Base-by-base conservation (phyloP, 2,888 invertebrate genomes). In the Drosophila putrida region DNA sequence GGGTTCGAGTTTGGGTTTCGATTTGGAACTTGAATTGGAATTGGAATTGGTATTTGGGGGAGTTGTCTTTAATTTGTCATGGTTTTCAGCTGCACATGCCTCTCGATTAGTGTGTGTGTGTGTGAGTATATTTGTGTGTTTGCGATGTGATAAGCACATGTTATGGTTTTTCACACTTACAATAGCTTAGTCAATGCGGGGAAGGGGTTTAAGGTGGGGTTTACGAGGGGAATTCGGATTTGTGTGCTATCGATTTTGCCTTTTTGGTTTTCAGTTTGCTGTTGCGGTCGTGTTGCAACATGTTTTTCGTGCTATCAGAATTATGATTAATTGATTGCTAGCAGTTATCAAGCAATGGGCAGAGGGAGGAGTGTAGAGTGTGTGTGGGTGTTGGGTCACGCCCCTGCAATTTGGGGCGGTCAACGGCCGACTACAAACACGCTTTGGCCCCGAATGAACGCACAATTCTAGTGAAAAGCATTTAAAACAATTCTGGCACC, bases 321-420 rank as follows among this genome's bases (percentile, higher is more conserved):
- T 79, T 84, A 84, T 84, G 83, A 84, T 84, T 84, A 84, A 84
- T 84, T 84, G 88, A 79, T 85, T 84, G 73, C 82, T 71, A 54
- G 61, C 71, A 73, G 68, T 65, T 71, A 64, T 61, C 66, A 43
- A 25, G 50, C 61, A 15, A 28, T 6, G 1, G 50, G 38, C 28
- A 9, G 28, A 4, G 4, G 27, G 6, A 6, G 13, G 13, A 6
- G 27, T 13, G 44, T 43, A 4, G 5, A 5, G 31, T 10, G 33
- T 10, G 33, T 33, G 20, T 4, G 15, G 31, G 66, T 49, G 49
- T 20, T 46, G 39, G 70, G 78, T 86, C 71, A 86, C 84, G 81
- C 82, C 87, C 78, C 75, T 54, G 65, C 78, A 78, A 78, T 78
- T 81, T 78, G 75, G 71, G 66, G 78, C 77, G 64, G 66, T 80